Base-by-base conservation (phyloP, 2,113 vertebrate species). In the Etia nguti region DNA sequence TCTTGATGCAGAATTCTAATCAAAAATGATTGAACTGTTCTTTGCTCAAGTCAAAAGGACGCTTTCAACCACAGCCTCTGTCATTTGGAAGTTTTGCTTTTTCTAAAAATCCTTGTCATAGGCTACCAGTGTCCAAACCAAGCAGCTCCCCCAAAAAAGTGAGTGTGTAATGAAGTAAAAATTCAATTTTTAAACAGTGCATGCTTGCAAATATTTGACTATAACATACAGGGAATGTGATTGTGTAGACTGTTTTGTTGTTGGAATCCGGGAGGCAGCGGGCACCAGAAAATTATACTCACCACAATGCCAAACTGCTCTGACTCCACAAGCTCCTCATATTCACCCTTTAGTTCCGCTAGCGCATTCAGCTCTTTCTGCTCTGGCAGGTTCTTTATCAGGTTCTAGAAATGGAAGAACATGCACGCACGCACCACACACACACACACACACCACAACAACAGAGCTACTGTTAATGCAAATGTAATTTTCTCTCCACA, bases 281-380 rank as follows among this genome's bases (percentile, higher is more conserved):
- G 10, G 56, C 55, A 84, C n/a, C 41, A 18, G 79, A 86, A 84
- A 86, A 65, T 90, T 91, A 86, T 95, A 98, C 98, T 88, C 97
- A 99, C 99, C 98, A 99, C 98, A 90, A 99, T 97, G 95, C 97
- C 98, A 96, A 99, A 99, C 34, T 99, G 98, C 90, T 99, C 99
- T 2, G 99, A 96, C 84, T 99, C 99, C 68, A 98, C 97, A 5
- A 99, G 97, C 91, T 99, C 97, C 9, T 98, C 95, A 79, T 99
- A 99, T 90, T 99, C 99, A 85, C 94, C 95, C 95, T 97, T 98
- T 85, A 99, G 95, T 93, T 99, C 97, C 0, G 98, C 97, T 91
- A 99, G 96, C 84, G 97, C 95, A 92, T 89, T 97, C 90, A 99
- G 97, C 81, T 98, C 96, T 81, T 98, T 98, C 96, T 98, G 98